Conservation (phyloP, 1,140 invertebrate genomes). For the Zaprionus ghesquierei region DNA sequence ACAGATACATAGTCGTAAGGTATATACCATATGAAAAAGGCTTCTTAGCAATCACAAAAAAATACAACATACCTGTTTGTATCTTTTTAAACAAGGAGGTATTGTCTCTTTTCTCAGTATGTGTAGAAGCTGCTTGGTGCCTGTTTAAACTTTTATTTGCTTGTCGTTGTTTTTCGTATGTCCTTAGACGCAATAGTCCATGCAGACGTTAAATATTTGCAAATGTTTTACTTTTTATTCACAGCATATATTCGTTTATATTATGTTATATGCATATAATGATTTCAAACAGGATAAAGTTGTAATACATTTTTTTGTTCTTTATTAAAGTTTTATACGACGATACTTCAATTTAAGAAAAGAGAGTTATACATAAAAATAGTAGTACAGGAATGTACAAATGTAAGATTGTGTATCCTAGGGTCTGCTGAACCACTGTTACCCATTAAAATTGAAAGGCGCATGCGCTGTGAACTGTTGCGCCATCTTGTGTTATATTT, state of each 20-base stretch:
- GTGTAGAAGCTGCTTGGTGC: slow-evolving; percentile 3
- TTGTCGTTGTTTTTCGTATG: slow-evolving; percentile 39
- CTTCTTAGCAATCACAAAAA: neutral
- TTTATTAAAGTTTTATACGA: slow-evolving; percentile 51
- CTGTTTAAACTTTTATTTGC: slow-evolving; percentile 55
- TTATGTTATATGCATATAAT: slow-evolving; percentile 2
- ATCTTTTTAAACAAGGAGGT: neutral
- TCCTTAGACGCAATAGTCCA: slow-evolving; percentile 13
- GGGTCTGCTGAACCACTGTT: slow-evolving; percentile 8
- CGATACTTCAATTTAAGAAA: slow-evolving; percentile 42
- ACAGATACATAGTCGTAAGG: slow-evolving; percentile 1
- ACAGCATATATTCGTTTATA: neutral
- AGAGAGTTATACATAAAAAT: slow-evolving; percentile 57
- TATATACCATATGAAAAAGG: neutral
- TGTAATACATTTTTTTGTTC: slow-evolving; percentile 13
- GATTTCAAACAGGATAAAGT: slow-evolving; percentile 15
- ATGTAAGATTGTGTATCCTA: slow-evolving; percentile 39
- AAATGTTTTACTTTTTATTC: neutral
- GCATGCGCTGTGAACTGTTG: slow-evolving; percentile 19
- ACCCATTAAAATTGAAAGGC: neutral
- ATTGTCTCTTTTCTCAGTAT: slow-evolving; percentile 14
- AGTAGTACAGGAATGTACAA: slow-evolving; percentile 26
- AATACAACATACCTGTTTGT: neutral
- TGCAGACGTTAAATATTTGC: neutral
- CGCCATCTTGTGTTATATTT: slow-evolving; percentile 12